Base-by-base conservation (phyloP, 1,140 invertebrate species). In the Philaenus spumarius region DNA sequence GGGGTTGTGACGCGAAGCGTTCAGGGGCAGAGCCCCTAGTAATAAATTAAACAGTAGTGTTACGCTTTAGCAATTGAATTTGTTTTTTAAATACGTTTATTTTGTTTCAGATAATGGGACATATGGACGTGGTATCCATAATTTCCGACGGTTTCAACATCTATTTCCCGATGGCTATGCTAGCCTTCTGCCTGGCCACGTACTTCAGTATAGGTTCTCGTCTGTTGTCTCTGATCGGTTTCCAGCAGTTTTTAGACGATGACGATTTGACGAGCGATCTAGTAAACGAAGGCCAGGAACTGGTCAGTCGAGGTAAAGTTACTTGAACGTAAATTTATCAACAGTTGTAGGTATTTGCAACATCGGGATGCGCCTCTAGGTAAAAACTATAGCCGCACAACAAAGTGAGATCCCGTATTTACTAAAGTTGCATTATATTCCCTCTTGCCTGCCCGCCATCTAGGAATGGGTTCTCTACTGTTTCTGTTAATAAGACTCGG, bases 61-160 rank as follows among this genome's bases (percentile, higher is more conserved):
- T n/a, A n/a, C n/a, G n/a, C n/a, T n/a, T n/a, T n/a, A n/a, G n/a
- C n/a, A n/a, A n/a, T n/a, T n/a, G n/a, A n/a, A n/a, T n/a, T n/a
- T n/a, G n/a, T n/a, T n/a, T n/a, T n/a, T n/a, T n/a, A 30, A 30
- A 30, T 30, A 30, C 9, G 9, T 4, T 30, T 30, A 4, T 30
- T 4, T 30, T 50, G 64, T 71, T 72, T n/a, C 72, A 95, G 89
- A 89, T 99, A 60, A 99, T 99, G 96, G 97, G 97, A 19, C 96
- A 98, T 69, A 95, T 99, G 94, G 95, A 99, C 77, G 93, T 99
- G 0, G 87, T 99, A 54, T 87, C 91, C 9, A 93, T 99, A 54
- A 92, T 99, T 60, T 93, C 95, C 1, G 90, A 97, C 74, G 96
- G 97, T 19, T 98, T 99, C 74, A 98, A 99, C 74, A 89, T 99